Evolutionary conservation across 2,113 vertebrate species (phyloP).

Genomic region (Ceratotherium simum): DNA sequence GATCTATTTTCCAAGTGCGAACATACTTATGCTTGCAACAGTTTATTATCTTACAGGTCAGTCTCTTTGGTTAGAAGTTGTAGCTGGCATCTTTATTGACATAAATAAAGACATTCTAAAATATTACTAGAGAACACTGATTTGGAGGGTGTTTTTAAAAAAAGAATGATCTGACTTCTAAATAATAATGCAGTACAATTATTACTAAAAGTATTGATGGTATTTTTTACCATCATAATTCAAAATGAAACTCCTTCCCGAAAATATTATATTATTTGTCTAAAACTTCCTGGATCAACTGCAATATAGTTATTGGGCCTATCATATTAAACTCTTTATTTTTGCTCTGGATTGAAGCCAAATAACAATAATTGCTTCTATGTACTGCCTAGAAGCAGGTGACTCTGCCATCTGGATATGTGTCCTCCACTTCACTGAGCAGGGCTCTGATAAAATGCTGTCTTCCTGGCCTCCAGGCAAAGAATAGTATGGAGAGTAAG

Average conservation of each 20-base stretch:
- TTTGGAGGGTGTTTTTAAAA: background rate
- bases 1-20: conserved; percentile 38
- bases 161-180: conserved; percentile 16
- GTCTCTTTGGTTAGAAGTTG: background rate
- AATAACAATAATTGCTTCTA: conserved; percentile 71
- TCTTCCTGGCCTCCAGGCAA: conserved; percentile 63
- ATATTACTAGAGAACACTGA: background rate
- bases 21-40: background rate
- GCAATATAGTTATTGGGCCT: background rate
- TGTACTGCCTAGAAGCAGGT: conserved; percentile 68
- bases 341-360: conserved; percentile 72
- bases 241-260: background rate
- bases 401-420: conserved; percentile 74
- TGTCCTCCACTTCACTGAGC: conserved; percentile 68
- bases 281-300: conserved; percentile 36
- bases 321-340: conserved; percentile 61
- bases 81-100: conserved; percentile 11
- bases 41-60: conserved; percentile 15
- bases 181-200: background rate
- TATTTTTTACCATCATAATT: conserved; percentile 9
- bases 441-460: conserved; percentile 59
- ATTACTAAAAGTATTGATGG: background rate
- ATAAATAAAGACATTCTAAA: conserved; percentile 47
- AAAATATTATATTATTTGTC: conserved; percentile 37
- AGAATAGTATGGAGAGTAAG: background rate